Evolutionary conservation across 2,888 invertebrate species (phyloP).

Genomic region (Carpatolechia fugitivella): DNA sequence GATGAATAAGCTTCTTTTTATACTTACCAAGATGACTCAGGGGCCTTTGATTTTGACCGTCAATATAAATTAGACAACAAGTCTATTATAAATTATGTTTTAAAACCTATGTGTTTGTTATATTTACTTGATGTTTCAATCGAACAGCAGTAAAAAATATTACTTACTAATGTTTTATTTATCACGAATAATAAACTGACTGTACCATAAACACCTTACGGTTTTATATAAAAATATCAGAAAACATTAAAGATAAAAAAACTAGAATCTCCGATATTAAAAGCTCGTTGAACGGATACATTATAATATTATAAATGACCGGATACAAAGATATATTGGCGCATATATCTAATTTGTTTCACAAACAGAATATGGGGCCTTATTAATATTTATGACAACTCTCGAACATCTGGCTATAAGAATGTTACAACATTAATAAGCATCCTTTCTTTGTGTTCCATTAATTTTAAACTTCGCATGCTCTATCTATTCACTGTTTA

Average conservation of each 20-base stretch:
- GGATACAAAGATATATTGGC: constrained; percentile 10
- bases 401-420: constrained; percentile 49
- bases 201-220: background rate
- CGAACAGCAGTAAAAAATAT: too few relatives aligned
- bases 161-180: background rate
- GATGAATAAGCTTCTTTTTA: constrained; percentile 17
- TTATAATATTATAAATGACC: background rate
- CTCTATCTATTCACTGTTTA: too few relatives aligned
- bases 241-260: background rate
- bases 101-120: too few relatives aligned
- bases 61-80: too few relatives aligned
- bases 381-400: constrained; percentile 47
- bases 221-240: background rate
- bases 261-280: background rate
- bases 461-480: constrained; percentile 12
- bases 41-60: background rate
- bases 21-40: background rate
- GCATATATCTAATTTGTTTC: constrained; percentile 9
- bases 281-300: background rate
- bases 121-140: too few relatives aligned
- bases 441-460: constrained; percentile 15
- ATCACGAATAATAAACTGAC: background rate
- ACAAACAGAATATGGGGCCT: constrained; percentile 26
- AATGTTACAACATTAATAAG: constrained; percentile 26
- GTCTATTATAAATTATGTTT: too few relatives aligned